Percentiles rank a stretch among this genome's conserved stretches.
Conservation (phyloP, 2,797 vertebrate genomes). For the Etheostoma nigrum region DNA sequence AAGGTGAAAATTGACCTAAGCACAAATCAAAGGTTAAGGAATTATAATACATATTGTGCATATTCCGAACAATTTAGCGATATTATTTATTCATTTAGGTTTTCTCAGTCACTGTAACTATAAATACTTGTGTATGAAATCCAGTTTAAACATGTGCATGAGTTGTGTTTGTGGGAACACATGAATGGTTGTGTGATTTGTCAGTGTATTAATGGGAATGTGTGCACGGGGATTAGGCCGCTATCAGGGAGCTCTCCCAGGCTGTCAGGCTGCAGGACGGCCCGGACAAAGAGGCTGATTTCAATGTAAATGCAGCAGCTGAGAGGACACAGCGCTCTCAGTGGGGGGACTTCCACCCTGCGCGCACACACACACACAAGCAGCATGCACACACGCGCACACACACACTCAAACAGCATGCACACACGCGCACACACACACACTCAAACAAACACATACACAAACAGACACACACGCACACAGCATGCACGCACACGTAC, state of each 20-base stretch:
- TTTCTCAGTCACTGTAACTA: not conserved
- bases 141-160: conserved; percentile 27
- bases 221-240: conserved; percentile 68
- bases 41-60: not conserved
- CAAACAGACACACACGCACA: no score
- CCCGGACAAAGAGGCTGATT: conserved; percentile 78
- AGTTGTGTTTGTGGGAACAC: conserved; percentile 21
- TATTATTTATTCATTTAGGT: not conserved
- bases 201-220: conserved; percentile 63
- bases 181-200: conserved; percentile 44
- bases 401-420: conserved; percentile 5
- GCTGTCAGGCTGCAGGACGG: conserved; percentile 64
- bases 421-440: not conserved
- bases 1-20: no score
- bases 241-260: conserved; percentile 69
- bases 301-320: conserved; percentile 82
- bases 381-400: conserved; percentile 28
- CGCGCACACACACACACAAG: conserved; percentile 23
- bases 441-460: no score
- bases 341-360: conserved; percentile 77
- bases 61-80: no score
- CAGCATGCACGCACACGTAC: no score
- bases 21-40: no score
- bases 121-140: conserved; percentile 14
- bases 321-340: conserved; percentile 73